A percentile compares a stretch with the other conserved stretches of the same genome.
Conservation (phyloP, 2,113 vertebrate genomes). For the Zosterops borbonicus region DNA sequence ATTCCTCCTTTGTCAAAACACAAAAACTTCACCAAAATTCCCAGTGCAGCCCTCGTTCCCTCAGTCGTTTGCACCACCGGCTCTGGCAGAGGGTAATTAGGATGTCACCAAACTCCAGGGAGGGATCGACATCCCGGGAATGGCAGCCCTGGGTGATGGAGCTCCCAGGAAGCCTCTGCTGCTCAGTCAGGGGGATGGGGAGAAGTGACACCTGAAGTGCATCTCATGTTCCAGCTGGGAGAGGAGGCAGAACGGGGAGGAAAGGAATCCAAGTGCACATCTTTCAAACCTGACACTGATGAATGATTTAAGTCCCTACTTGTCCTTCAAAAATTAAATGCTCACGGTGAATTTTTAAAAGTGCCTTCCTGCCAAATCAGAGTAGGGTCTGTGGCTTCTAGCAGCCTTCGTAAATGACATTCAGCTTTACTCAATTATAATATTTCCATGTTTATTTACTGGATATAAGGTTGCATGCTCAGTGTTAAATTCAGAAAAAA, state of each 20-base stretch:
- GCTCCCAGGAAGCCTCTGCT: neutral
- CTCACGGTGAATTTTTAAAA: neutral
- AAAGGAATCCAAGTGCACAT: neutral
- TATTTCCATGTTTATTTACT: neutral
- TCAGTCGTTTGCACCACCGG: fast-evolving
- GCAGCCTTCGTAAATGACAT: neutral
- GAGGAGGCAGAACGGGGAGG: neutral
- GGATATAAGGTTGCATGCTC: neutral
- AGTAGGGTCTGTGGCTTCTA: neutral
- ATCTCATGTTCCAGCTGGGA: neutral
- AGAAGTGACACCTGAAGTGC: neutral
- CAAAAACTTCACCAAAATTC: neutral
- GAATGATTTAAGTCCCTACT: neutral
- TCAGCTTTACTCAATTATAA: neutral
- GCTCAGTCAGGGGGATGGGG: neutral
- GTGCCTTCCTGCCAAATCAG: neutral
- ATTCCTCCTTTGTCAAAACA: neutral
- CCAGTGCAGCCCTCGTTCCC: neutral
- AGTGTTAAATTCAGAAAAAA: neutral
- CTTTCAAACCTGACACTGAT: neutral
- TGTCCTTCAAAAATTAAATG: neutral
- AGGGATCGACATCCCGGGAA: fast-evolving
- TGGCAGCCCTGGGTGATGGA: fast-evolving
- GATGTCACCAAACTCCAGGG: neutral
- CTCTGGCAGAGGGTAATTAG: neutral